Percentiles rank a stretch among this genome's conserved stretches.
These are phyloP conservation scores for Drosophila truncata DNA, from an alignment of 1,140 invertebrate genomes.

Conservation along the genomic window DNA sequence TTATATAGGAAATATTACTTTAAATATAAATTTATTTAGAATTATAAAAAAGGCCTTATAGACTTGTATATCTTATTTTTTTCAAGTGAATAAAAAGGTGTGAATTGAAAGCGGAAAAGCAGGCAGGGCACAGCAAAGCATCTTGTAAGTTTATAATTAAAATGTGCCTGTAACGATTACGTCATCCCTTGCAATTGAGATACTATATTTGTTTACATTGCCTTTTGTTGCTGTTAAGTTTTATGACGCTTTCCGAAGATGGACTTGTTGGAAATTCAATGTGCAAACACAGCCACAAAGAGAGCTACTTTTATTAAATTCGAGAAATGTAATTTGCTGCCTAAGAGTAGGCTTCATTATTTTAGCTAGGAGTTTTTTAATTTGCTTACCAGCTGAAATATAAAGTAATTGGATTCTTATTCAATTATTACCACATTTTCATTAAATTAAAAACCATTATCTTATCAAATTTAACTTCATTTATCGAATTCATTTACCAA, in stretches of 20 bases:
- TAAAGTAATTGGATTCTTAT: neutral
- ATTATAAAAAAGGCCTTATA: neutral
- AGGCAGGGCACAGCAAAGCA: neutral
- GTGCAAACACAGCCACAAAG: constrained; percentile 2
- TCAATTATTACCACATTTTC: neutral
- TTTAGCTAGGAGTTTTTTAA: neutral
- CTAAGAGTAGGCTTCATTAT: constrained; percentile 7
- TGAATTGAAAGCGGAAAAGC: constrained; percentile 1
- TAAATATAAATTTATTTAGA: neutral
- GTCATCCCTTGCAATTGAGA: constrained; percentile 14
- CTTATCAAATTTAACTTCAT: neutral
- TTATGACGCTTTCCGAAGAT: constrained; percentile 16
- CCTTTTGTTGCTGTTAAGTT: constrained; percentile 11
- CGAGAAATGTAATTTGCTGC: neutral
- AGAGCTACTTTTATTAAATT: neutral
- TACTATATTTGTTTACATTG: constrained; percentile 33
- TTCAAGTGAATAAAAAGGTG: constrained; percentile 3
- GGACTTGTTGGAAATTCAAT: neutral
- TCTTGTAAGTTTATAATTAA: constrained; percentile 19
- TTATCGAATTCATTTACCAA: too few relatives aligned
- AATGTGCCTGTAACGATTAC: constrained; percentile 27
- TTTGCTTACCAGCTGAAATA: neutral
- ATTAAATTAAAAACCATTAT: neutral
- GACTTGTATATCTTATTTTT: neutral
- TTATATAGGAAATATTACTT: neutral